Evolutionary conservation across 2,888 invertebrate species (phyloP).

Genomic region (Endomychus coccineus): DNA sequence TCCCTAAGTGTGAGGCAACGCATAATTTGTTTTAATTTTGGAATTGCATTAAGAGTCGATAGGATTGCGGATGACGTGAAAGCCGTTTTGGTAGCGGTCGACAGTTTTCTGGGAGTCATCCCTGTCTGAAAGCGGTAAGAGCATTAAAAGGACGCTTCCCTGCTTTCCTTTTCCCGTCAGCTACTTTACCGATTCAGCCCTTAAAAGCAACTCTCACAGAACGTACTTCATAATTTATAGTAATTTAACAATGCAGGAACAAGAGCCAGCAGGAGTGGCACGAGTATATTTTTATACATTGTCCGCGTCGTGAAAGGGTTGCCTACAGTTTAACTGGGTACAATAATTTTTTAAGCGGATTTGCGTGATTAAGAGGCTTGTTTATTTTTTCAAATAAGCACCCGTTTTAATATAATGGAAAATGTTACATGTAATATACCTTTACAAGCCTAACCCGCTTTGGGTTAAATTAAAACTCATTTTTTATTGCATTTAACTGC

Average conservation of each 20-base stretch:
- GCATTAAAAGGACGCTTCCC: conserved; percentile 32
- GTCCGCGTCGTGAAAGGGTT: conserved; percentile 21
- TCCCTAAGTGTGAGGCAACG: no score
- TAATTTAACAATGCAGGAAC: conserved; percentile 36
- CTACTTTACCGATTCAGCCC: conserved; percentile 33
- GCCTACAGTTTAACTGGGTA: conserved; percentile 14
- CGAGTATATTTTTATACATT: conserved; percentile 23
- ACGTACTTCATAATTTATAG: conserved; percentile 37
- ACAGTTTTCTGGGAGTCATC: conserved; percentile 19
- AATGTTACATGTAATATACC: no score
- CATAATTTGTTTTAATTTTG: conserved; percentile 16
- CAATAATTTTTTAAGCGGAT: conserved; percentile 27
- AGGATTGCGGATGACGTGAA: conserved; percentile 16
- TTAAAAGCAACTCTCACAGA: conserved; percentile 33
- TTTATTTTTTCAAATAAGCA: no score
- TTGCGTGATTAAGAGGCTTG: conserved; percentile 30
- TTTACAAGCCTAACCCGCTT: no score
- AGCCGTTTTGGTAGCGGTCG: conserved; percentile 7
- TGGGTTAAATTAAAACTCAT: no score
- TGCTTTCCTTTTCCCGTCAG: conserved; percentile 27
- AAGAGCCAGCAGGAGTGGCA: conserved; percentile 19
- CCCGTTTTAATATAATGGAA: no score
- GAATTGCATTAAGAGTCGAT: conserved; percentile 15
- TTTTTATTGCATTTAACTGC: no score
- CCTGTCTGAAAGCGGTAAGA: conserved; percentile 27